Percentiles rank a stretch among this genome's conserved stretches.
phyloP scores from a whole-genome alignment of 2,113 vertebrate species.

The Sebastes schlegelii region DNA sequence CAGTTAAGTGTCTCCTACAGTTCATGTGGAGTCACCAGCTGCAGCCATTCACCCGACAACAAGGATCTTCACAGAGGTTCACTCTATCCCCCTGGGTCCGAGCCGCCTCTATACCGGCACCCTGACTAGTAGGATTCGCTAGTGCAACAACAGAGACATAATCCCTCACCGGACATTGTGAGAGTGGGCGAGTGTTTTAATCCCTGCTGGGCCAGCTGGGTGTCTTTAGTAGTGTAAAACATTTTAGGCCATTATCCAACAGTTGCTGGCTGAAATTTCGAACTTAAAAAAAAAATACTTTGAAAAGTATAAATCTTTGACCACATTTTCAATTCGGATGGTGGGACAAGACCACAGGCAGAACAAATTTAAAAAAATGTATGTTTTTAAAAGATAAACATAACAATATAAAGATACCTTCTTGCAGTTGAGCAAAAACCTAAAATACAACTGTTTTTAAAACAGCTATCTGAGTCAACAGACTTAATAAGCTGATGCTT shows the following conservation, averaged over 20 bases:
- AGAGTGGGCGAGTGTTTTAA: not conserved
- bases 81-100: not conserved
- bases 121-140: not conserved
- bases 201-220: not conserved
- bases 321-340: not conserved
- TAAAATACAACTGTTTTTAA: not conserved
- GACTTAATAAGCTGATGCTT: not conserved
- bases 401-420: not conserved
- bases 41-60: slow-evolving; percentile 30
- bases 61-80: slow-evolving; percentile 6
- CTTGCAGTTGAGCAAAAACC: not conserved
- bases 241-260: not conserved
- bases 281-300: not conserved
- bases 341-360: not conserved
- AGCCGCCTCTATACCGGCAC: not conserved
- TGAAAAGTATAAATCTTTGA: not conserved
- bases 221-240: not conserved
- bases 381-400: not conserved
- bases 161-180: slow-evolving; percentile 14
- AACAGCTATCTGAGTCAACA: not conserved
- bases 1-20: slow-evolving; percentile 18
- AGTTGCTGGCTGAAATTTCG: not conserved
- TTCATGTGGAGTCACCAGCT: slow-evolving; percentile 18
- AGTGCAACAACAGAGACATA: slow-evolving; percentile 23
- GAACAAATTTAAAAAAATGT: not conserved